Conservation (phyloP, 2,113 vertebrate genomes). For the Rhodinocichla rosea region DNA sequence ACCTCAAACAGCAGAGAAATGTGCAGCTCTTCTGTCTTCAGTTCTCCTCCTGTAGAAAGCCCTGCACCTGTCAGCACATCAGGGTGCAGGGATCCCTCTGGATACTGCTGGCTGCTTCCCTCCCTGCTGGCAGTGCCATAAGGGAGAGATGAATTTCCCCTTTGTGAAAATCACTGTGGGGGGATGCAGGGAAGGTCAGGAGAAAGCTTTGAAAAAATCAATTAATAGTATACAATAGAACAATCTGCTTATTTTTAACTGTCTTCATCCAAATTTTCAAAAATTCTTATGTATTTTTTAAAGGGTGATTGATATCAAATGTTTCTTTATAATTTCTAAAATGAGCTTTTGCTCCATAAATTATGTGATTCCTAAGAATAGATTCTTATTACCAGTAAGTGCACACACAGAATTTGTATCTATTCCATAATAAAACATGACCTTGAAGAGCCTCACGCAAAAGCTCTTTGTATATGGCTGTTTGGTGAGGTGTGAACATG, state of each 20-base stretch:
- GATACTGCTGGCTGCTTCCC: neutral
- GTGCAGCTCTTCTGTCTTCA: neutral
- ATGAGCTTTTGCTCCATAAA: neutral
- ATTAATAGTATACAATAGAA: neutral
- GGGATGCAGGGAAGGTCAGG: neutral
- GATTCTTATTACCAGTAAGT: neutral
- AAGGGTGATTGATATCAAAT: neutral
- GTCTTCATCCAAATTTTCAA: neutral
- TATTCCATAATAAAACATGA: neutral
- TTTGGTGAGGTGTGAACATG: neutral
- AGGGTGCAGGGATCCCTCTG: neutral
- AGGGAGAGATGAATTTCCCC: neutral
- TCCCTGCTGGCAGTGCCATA: neutral
- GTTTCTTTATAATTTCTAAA: neutral
- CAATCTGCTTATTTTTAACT: neutral
- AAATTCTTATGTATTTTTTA: neutral
- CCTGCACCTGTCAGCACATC: fast-evolving
- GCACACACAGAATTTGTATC: neutral
- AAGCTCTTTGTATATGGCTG: neutral
- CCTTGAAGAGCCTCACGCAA: neutral
- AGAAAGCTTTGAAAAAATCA: neutral
- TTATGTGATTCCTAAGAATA: neutral
- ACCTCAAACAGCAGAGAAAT: neutral
- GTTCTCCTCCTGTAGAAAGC: neutral
- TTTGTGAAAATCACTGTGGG: neutral